Conservation (phyloP, 2,797 vertebrate genomes). For the Pterois miles region DNA sequence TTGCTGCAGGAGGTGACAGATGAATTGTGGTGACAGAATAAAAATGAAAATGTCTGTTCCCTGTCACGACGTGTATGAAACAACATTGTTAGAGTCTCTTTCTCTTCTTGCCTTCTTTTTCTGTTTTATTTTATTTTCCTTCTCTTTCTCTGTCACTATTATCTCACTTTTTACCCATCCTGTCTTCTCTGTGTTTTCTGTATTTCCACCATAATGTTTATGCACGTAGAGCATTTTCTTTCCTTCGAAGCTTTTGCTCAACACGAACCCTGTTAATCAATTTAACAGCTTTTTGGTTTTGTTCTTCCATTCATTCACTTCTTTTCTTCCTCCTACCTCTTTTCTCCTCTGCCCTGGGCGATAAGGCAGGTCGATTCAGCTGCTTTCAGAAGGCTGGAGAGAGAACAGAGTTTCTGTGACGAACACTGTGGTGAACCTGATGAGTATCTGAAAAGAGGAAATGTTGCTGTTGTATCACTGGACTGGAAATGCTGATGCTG, state of each 20-base stretch:
- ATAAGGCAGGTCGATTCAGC: constrained; percentile 34
- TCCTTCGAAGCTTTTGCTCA: not conserved
- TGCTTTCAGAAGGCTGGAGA: constrained; percentile 14
- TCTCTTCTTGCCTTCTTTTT: not conserved
- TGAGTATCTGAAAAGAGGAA: constrained; percentile 27
- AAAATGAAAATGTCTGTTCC: not conserved
- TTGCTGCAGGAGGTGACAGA: not conserved
- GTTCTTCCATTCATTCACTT: not conserved
- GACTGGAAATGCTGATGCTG: constrained; percentile 3
- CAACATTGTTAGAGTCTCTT: not conserved
- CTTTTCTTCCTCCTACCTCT: constrained; percentile 16
- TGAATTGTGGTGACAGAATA: not conserved
- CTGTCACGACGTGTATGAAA: not conserved
- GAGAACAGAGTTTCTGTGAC: constrained; percentile 19
- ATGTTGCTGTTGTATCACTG: constrained; percentile 19
- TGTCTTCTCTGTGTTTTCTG: not conserved
- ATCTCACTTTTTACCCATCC: not conserved
- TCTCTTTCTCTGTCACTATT: not conserved
- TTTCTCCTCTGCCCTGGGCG: constrained; percentile 15
- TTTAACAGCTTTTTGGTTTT: not conserved
- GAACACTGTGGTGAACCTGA: constrained; percentile 35
- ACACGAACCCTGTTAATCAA: constrained; percentile 7
- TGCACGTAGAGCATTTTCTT: not conserved
- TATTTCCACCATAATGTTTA: not conserved
- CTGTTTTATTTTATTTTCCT: not conserved